These are phyloP conservation scores for Denticeps clupeoides DNA, from an alignment of 2,797 vertebrate species.

Conservation along the genomic window DNA sequence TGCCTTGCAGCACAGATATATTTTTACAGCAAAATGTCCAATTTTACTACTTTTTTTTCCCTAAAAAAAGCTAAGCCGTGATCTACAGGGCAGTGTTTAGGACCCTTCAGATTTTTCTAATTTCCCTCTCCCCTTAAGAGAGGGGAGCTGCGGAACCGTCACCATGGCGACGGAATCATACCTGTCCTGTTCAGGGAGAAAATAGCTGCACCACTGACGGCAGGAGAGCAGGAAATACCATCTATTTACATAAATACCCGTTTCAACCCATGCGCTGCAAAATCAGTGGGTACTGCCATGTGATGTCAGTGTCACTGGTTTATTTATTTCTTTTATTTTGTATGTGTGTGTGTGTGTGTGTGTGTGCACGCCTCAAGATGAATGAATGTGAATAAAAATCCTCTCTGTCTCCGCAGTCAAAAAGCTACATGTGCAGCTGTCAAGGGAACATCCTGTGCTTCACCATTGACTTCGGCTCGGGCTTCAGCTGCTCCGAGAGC, in stretches of 20 bases:
- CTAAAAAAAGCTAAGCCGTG: too few relatives aligned
- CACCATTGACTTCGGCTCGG: slow-evolving; percentile 75
- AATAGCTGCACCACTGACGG: slow-evolving; percentile 13
- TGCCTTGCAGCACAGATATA: background rate
- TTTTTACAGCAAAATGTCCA: background rate
- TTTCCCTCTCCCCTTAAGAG: slow-evolving; percentile 17
- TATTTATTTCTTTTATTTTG: too few relatives aligned
- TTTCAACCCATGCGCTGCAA: background rate
- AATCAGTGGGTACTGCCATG: too few relatives aligned
- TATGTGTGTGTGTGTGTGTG: background rate
- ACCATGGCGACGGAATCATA: slow-evolving; percentile 22
- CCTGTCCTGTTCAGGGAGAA: slow-evolving; percentile 17
- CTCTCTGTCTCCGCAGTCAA: too few relatives aligned
- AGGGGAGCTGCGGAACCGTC: slow-evolving; percentile 21
- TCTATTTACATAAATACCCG: slow-evolving; percentile 22
- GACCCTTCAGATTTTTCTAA: slow-evolving; percentile 25
- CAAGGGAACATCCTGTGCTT: slow-evolving; percentile 75
- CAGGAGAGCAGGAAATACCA: slow-evolving; percentile 13
- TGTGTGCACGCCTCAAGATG: slow-evolving; percentile 2
- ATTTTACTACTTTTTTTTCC: too few relatives aligned
- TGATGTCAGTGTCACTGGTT: too few relatives aligned
- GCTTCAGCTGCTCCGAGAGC: slow-evolving; percentile 80
- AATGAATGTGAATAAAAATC: too few relatives aligned
- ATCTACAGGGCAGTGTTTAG: too few relatives aligned
- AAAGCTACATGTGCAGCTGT: slow-evolving; percentile 79